Evolutionary conservation across 2,888 invertebrate genomes (phyloP).

Genomic region (Lasioglossum oenotherae): DNA sequence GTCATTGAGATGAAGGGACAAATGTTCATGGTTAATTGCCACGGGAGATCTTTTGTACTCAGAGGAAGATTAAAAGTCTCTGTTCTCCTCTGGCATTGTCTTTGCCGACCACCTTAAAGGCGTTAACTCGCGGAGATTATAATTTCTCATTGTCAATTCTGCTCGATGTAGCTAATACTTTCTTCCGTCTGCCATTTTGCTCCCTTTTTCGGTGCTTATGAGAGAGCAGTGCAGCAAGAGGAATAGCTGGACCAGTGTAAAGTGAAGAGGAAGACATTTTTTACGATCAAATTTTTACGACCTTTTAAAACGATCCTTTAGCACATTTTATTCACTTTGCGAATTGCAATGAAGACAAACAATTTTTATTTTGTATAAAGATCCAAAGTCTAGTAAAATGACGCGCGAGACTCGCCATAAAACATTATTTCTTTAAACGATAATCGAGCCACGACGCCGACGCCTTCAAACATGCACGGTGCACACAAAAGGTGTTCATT

Average conservation of each 20-base stretch:
- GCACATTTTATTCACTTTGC: neutral
- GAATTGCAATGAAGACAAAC: neutral
- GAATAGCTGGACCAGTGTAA: neutral
- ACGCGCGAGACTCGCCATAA: neutral
- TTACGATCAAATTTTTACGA: too few species aligned
- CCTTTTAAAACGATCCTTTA: too few species aligned
- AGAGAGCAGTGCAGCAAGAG: neutral
- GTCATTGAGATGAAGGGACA: conserved; percentile 17
- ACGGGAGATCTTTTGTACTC: conserved; percentile 16
- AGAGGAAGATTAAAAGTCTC: conserved; percentile 18
- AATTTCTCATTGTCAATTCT: conserved; percentile 25
- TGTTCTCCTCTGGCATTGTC: conserved; percentile 29
- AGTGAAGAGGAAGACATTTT: neutral
- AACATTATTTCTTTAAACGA: neutral
- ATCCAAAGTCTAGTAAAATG: neutral
- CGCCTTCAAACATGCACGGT: neutral
- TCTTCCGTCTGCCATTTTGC: neutral
- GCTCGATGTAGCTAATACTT: neutral
- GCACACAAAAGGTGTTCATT: neutral
- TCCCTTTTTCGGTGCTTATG: neutral
- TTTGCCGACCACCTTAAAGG: neutral
- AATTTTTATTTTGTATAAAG: neutral
- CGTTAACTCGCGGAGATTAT: conserved; percentile 28
- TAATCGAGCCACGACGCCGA: neutral
- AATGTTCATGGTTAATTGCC: conserved; percentile 42